Conservation (phyloP, 2,113 vertebrate species). For the Ctenodactylus gundi region DNA sequence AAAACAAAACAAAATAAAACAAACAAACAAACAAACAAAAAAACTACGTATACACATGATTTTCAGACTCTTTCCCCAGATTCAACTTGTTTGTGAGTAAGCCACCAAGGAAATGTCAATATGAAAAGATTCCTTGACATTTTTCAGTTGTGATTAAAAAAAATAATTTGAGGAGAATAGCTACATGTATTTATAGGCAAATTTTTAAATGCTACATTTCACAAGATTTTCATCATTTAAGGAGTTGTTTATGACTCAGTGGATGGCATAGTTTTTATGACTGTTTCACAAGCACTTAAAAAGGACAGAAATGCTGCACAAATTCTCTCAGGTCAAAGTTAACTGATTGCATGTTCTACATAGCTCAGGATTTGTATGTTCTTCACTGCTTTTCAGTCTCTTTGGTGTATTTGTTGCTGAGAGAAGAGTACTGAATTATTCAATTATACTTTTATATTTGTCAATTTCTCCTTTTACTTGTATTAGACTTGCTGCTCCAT, state of each 20-base stretch:
- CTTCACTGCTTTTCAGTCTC: neutral
- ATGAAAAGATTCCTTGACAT: neutral
- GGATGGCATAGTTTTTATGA: too few species aligned
- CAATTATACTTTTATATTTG: neutral
- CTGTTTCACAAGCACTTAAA: neutral
- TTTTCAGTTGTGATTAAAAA: neutral
- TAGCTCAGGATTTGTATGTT: too few species aligned
- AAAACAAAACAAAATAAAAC: too few species aligned
- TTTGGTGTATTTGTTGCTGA: neutral
- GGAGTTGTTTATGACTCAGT: neutral
- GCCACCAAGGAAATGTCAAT: neutral
- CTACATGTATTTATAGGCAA: too few species aligned
- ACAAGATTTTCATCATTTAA: neutral
- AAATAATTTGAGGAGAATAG: neutral
- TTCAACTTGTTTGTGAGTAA: too few species aligned
- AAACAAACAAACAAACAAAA: too few species aligned
- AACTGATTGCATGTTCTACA: too few species aligned
- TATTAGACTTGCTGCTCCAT: neutral
- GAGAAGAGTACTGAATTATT: neutral
- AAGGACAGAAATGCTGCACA: neutral
- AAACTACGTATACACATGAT: too few species aligned
- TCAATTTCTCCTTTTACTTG: neutral
- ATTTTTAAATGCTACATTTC: too few species aligned
- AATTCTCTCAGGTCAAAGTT: too few species aligned
- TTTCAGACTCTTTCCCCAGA: too few species aligned